These are phyloP conservation scores for Hyla sarda DNA, from an alignment of 2,113 vertebrate genomes.

Conservation along the genomic window DNA sequence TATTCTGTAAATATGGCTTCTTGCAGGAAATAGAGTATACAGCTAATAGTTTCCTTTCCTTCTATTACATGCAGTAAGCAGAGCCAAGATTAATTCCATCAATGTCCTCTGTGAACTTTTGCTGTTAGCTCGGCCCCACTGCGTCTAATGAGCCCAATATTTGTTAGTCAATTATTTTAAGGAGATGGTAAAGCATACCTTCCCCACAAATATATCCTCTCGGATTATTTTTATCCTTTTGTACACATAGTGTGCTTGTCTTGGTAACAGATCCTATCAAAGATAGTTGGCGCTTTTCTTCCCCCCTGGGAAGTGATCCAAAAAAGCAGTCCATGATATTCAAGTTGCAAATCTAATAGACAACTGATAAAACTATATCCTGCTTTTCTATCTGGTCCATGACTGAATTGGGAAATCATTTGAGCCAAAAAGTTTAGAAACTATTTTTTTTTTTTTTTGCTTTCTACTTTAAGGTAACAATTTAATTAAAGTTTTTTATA, in stretches of 20 bases:
- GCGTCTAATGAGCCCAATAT: conserved; percentile 44
- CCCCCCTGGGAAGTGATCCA: conserved; percentile 26
- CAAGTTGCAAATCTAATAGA: conserved; percentile 5
- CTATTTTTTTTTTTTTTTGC: not conserved
- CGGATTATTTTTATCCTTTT: conserved; percentile 41
- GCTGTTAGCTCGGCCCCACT: conserved; percentile 2
- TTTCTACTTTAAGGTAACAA: not conserved
- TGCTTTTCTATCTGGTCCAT: not conserved
- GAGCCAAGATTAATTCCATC: conserved; percentile 36
- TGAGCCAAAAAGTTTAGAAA: not conserved
- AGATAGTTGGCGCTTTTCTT: not conserved
- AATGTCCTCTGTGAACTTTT: conserved; percentile 47
- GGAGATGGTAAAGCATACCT: conserved; percentile 42
- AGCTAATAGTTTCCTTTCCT: conserved; percentile 43
- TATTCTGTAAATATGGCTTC: conserved; percentile 17
- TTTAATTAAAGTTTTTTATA: too few species aligned
- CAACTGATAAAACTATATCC: not conserved
- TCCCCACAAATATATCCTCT: conserved; percentile 24
- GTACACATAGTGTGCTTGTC: conserved; percentile 6
- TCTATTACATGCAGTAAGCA: conserved; percentile 13
- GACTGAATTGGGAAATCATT: not conserved
- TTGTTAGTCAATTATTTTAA: conserved; percentile 56
- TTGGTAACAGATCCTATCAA: conserved; percentile 9
- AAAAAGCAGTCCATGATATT: conserved; percentile 9
- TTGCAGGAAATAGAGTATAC: conserved; percentile 33